Evolutionary conservation across 1,140 invertebrate genomes (phyloP).

Genomic region (Lordiphosa clarofinis): DNA sequence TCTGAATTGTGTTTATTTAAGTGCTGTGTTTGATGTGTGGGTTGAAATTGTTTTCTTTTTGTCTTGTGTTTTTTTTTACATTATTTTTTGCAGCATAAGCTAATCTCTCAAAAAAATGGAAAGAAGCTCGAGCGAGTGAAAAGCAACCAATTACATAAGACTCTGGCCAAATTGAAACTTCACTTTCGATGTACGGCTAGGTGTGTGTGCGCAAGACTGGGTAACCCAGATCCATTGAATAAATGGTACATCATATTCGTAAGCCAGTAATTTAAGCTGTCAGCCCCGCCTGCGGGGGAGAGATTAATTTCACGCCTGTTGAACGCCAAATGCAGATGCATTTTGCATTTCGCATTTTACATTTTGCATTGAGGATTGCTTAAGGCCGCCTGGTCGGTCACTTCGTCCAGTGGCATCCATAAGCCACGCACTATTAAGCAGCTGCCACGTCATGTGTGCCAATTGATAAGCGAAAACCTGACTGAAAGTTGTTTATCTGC

Average conservation of each 20-base stretch:
- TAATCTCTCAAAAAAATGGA: constrained; percentile 24
- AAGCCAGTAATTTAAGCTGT: constrained; percentile 62
- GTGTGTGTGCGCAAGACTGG: constrained; percentile 33
- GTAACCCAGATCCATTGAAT: constrained; percentile 62
- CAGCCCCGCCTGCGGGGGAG: constrained; percentile 24
- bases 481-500: constrained; percentile 49
- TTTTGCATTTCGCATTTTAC: constrained; percentile 57
- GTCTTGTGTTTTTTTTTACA: constrained; percentile 1
- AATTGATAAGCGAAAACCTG: constrained; percentile 50
- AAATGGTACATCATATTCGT: constrained; percentile 55
- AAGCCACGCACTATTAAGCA: constrained; percentile 70
- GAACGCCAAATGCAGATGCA: constrained; percentile 51
- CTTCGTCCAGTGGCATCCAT: constrained; percentile 45
- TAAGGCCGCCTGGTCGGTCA: constrained; percentile 26
- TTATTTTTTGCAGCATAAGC: constrained; percentile 19
- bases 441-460: constrained; percentile 32
- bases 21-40: constrained; percentile 39
- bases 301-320: constrained; percentile 68
- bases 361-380: constrained; percentile 43
- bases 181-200: constrained; percentile 41
- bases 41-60: constrained; percentile 53
- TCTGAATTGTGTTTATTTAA: constrained; percentile 55
- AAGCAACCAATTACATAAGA: constrained; percentile 56
- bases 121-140: constrained; percentile 28
- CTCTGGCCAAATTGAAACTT: constrained; percentile 46